phyloP scores from a whole-genome alignment of 2,113 vertebrate species.

The Pheucticus melanocephalus region DNA sequence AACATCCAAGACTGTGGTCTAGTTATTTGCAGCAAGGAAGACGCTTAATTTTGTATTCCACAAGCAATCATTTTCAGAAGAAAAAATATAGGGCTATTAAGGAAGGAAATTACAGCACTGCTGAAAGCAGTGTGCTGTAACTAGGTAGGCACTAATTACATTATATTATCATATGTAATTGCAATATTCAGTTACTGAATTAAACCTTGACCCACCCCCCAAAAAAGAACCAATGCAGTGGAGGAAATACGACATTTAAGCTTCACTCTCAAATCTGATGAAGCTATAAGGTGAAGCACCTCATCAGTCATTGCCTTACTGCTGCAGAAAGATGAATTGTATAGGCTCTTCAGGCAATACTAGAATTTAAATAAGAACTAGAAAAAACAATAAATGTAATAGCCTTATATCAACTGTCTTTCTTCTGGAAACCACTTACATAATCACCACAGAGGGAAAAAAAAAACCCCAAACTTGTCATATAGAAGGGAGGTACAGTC shows the following conservation, averaged over 20 bases:
- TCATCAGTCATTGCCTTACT: neutral
- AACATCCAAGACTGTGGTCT: neutral
- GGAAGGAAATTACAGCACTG: neutral
- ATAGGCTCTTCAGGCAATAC: neutral
- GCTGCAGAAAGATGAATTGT: neutral
- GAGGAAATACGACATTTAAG: neutral
- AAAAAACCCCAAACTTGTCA: neutral
- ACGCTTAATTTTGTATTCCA: neutral
- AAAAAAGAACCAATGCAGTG: neutral
- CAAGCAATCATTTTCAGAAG: neutral
- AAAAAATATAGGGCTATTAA: neutral
- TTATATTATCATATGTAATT: neutral
- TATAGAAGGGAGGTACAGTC: neutral
- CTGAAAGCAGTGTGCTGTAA: neutral
- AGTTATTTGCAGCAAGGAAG: neutral
- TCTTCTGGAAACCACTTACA: neutral
- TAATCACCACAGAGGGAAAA: neutral
- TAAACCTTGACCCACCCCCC: neutral
- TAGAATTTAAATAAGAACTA: neutral
- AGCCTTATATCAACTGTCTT: neutral
- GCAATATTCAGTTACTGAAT: neutral
- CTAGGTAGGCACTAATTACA: neutral
- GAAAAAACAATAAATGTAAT: neutral
- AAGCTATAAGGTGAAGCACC: neutral
- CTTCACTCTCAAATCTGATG: neutral